Evolutionary conservation across 2,797 vertebrate species (phyloP).

Genomic region (Caiman crocodilus): DNA sequence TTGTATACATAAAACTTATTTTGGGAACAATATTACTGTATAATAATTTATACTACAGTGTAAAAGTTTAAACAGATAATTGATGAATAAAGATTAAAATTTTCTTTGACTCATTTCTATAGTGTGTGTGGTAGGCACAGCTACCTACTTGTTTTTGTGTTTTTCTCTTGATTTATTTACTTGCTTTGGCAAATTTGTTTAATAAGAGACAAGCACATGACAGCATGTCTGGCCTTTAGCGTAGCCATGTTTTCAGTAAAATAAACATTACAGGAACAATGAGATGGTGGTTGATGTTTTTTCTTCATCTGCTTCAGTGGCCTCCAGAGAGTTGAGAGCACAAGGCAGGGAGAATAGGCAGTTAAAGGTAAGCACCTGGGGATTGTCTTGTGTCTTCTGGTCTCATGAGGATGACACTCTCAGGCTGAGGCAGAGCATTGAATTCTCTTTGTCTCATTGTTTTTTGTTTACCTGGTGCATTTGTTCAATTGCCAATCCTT

Average conservation of each 20-base stretch:
- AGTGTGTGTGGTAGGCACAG: slow-evolving; percentile 36
- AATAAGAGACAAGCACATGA: slow-evolving; percentile 24
- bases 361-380: not conserved
- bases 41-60: not conserved
- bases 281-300: slow-evolving; percentile 51
- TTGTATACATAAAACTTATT: not conserved
- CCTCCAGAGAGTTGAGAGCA: slow-evolving; percentile 36
- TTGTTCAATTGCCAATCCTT: not conserved
- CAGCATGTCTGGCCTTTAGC: not conserved
- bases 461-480: not conserved
- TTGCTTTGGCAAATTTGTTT: slow-evolving; percentile 47
- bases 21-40: slow-evolving; percentile 37
- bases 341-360: not conserved
- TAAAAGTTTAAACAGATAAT: slow-evolving; percentile 60
- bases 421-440: slow-evolving; percentile 20
- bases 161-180: slow-evolving; percentile 62
- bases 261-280: slow-evolving; percentile 2
- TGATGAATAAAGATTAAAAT: slow-evolving; percentile 27
- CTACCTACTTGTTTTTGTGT: too few species aligned
- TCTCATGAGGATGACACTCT: slow-evolving; percentile 25
- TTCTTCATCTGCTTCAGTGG: slow-evolving; percentile 16
- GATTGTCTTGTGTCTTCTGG: slow-evolving; percentile 18
- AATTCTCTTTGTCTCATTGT: not conserved
- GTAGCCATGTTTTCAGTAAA: not conserved
- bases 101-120: slow-evolving; percentile 14